Conservation (phyloP, 2,797 vertebrate genomes). For the Neoniphon sammara region DNA sequence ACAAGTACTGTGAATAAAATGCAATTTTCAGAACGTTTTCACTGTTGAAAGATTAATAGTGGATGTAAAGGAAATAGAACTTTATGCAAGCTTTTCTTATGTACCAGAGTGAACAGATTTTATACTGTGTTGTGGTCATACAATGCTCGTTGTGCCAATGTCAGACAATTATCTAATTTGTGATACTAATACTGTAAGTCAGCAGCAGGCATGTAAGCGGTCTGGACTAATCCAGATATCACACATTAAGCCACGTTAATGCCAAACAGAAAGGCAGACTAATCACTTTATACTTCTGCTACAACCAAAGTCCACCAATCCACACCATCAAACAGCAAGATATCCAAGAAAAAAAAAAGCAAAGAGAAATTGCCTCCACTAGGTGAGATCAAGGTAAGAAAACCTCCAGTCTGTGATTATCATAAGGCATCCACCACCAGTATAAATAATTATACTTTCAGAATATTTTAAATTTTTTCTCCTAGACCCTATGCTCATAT, state of each 20-base stretch:
- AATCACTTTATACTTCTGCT: not conserved
- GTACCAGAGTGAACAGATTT: too few relatives aligned
- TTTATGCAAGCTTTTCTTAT: not conserved
- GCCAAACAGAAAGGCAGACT: not conserved
- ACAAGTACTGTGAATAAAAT: not conserved
- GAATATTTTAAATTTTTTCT: too few relatives aligned
- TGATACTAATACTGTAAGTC: too few relatives aligned
- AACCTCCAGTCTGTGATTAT: too few relatives aligned
- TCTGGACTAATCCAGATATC: conserved; percentile 12
- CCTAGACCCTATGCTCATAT: too few relatives aligned
- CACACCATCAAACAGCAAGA: conserved; percentile 1
- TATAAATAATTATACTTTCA: too few relatives aligned
- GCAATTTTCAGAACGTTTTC: not conserved
- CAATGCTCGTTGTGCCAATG: too few relatives aligned
- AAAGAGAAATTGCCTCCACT: conserved; percentile 4
- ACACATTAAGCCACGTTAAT: conserved; percentile 3
- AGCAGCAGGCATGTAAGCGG: too few relatives aligned
- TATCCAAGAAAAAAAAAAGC: not conserved
- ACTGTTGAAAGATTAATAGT: not conserved
- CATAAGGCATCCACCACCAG: too few relatives aligned
- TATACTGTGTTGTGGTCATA: too few relatives aligned
- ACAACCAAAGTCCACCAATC: conserved; percentile 15
- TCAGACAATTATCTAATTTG: too few relatives aligned
- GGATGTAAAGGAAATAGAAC: not conserved
- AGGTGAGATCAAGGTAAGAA: not conserved